Percentiles rank a stretch among this genome's conserved stretches.
phyloP scores from a whole-genome alignment of 2,888 invertebrate genomes.

The Noctua janthe region DNA sequence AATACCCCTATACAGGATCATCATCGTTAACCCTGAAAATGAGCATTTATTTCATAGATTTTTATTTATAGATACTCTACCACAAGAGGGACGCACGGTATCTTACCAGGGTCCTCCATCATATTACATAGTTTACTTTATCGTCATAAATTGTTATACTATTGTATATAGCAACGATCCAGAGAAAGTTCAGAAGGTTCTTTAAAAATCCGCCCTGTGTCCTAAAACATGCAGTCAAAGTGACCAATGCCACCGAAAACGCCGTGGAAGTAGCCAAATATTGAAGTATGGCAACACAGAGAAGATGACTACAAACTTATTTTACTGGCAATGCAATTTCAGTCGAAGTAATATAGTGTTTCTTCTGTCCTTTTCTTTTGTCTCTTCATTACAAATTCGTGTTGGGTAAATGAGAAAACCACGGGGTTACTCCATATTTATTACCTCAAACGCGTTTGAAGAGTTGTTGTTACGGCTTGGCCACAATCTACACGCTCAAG shows the following conservation, averaged over 20 bases:
- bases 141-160: slow-evolving; percentile 29
- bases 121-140: slow-evolving; percentile 21
- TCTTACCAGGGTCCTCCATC: slow-evolving; percentile 15
- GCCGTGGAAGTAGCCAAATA: background rate
- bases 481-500: background rate
- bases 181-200: background rate
- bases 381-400: slow-evolving; percentile 60
- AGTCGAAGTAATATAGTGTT: background rate
- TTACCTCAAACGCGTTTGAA: slow-evolving; percentile 30
- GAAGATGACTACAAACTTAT: background rate
- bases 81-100: background rate
- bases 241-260: background rate
- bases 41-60: background rate
- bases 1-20: background rate
- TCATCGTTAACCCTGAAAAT: background rate
- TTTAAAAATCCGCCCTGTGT: background rate
- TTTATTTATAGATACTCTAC: background rate
- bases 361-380: background rate
- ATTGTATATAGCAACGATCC: background rate
- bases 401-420: slow-evolving; percentile 61
- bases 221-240: background rate
- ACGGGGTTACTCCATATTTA: slow-evolving; percentile 55
- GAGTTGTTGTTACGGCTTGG: slow-evolving; percentile 4
- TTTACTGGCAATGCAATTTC: background rate
- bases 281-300: background rate